These are phyloP conservation scores for Hyposoter dolosus DNA, from an alignment of 2,888 invertebrate genomes.

Conservation along the genomic window DNA sequence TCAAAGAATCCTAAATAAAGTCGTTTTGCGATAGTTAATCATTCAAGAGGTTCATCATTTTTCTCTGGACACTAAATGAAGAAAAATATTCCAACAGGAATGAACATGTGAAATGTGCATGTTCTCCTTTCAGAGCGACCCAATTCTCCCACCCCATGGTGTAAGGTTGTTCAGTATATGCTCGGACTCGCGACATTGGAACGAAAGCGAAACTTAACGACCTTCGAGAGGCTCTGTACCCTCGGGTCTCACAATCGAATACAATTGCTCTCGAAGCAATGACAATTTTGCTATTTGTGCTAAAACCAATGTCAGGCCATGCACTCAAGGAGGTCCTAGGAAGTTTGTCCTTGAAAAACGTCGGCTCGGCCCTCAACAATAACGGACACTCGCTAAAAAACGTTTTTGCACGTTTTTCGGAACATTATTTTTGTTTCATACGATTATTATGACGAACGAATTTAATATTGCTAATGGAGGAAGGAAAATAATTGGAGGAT, in stretches of 20 bases:
- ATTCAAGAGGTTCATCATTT: neutral
- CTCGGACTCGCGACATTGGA: conserved; percentile 67
- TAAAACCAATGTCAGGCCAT: neutral
- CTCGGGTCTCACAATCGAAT: conserved; percentile 46
- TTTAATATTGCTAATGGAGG: neutral
- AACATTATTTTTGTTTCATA: neutral
- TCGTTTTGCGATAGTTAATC: too few relatives aligned
- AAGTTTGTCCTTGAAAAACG: neutral
- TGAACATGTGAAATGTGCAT: conserved; percentile 15
- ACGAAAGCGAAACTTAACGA: conserved; percentile 70
- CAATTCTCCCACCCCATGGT: conserved; percentile 50
- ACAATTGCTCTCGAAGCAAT: conserved; percentile 50
- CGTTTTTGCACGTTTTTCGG: neutral
- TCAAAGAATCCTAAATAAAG: too few relatives aligned
- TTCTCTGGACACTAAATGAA: neutral
- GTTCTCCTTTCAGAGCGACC: conserved; percentile 63
- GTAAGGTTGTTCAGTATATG: conserved; percentile 17
- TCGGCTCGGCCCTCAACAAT: neutral
- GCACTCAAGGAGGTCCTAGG: too few relatives aligned
- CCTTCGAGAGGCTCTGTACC: conserved; percentile 78
- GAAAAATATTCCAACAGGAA: neutral
- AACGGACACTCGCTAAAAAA: neutral
- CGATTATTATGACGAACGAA: neutral
- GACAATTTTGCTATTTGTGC: neutral
- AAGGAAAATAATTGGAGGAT: neutral